Evolutionary conservation across 2,888 invertebrate species (phyloP).

Genomic region (Papilio demoleus): DNA sequence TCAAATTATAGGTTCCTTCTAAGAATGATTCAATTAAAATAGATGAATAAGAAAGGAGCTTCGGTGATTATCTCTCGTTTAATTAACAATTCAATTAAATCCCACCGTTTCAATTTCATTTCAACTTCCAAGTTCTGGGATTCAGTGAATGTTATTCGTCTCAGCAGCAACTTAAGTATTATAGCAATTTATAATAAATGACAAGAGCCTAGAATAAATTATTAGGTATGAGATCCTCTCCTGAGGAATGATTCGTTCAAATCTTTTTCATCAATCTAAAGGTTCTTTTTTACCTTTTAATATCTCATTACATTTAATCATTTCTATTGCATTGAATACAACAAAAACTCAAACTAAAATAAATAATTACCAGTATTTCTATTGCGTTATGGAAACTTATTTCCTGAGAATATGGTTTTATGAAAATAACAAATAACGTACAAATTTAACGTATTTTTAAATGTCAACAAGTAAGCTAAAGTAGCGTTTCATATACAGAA

Average conservation of each 20-base stretch:
- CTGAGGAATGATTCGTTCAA: not conserved
- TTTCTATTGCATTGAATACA: too few relatives aligned
- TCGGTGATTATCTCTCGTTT: conserved; percentile 9
- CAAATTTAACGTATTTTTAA: not conserved
- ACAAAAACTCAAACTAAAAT: too few relatives aligned
- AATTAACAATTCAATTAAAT: conserved; percentile 22
- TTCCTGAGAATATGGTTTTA: too few relatives aligned
- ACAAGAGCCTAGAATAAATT: conserved; percentile 14
- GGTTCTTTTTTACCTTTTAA: not conserved
- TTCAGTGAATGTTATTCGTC: conserved; percentile 7
- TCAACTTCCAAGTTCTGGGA: conserved; percentile 9
- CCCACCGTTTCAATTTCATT: conserved; percentile 15
- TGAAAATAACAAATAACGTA: too few relatives aligned
- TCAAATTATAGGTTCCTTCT: not conserved
- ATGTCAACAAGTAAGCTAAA: conserved; percentile 25
- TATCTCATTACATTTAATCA: too few relatives aligned
- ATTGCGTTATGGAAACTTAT: too few relatives aligned
- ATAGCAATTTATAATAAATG: conserved; percentile 15
- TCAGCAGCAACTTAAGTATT: conserved; percentile 9
- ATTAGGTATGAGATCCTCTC: not conserved
- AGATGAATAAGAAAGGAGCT: not conserved
- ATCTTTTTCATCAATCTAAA: not conserved
- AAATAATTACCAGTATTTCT: too few relatives aligned
- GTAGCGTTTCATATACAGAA: conserved; percentile 21
- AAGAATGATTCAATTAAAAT: not conserved